phyloP scores from a whole-genome alignment of 2,113 vertebrate genomes.

The Cygnus atratus region DNA sequence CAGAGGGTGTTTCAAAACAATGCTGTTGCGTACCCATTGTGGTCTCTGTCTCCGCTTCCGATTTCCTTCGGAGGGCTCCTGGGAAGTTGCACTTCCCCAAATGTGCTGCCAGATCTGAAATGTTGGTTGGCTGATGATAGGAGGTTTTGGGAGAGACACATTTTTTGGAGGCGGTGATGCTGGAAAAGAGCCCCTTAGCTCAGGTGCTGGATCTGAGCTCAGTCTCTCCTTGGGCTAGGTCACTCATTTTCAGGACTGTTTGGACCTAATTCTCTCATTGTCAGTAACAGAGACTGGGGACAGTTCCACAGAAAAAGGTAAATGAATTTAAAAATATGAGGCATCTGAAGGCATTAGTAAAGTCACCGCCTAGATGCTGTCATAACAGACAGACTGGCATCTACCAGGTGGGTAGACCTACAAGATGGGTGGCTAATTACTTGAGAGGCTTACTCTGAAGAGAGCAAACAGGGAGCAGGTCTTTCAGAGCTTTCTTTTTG shows the following conservation, averaged over 20 bases:
- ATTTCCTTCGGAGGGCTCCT: not conserved
- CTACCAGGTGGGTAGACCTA: not conserved
- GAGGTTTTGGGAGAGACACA: not conserved
- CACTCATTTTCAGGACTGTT: not conserved
- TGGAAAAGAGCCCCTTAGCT: not conserved
- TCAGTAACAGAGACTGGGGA: not conserved
- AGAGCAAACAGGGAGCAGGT: not conserved
- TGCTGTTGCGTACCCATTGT: fast-evolving
- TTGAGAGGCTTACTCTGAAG: not conserved
- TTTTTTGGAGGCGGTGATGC: not conserved
- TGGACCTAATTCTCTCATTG: not conserved
- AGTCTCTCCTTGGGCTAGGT: not conserved
- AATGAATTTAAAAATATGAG: not conserved
- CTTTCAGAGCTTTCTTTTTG: not conserved
- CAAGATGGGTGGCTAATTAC: not conserved
- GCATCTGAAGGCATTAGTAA: not conserved
- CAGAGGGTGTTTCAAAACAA: not conserved
- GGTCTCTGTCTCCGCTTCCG: fast-evolving
- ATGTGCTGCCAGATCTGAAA: not conserved
- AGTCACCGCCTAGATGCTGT: not conserved
- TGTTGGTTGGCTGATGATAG: not conserved
- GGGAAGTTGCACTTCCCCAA: not conserved
- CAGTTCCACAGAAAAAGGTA: not conserved
- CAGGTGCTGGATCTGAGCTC: not conserved
- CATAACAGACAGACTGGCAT: not conserved